Conservation (phyloP, 2,113 vertebrate genomes). For the Oplegnathus fasciatus region DNA sequence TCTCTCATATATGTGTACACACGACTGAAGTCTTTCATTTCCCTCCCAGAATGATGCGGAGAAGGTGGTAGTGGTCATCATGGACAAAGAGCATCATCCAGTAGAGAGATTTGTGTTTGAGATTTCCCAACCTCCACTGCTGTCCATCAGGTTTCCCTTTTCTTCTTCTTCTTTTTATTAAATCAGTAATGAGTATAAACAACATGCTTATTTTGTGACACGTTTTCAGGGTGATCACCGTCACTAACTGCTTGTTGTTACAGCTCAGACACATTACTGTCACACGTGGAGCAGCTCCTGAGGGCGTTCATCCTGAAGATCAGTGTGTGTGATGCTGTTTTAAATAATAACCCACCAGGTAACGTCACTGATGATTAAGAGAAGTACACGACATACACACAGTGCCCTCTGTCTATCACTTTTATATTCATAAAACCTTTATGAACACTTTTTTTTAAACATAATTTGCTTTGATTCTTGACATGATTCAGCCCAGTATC, state of each 20-base stretch:
- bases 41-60: conserved; percentile 94
- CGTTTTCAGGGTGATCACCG: neutral
- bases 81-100: conserved; percentile 98
- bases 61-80: conserved; percentile 97
- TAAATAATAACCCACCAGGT: conserved; percentile 99
- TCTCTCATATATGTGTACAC: neutral
- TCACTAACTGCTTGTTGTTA: conserved; percentile 33
- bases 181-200: neutral
- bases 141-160: conserved; percentile 91
- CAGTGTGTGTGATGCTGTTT: conserved; percentile 95
- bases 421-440: neutral
- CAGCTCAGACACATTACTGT: conserved; percentile 94
- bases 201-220: neutral
- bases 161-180: too few species aligned
- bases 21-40: neutral
- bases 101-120: conserved; percentile 99
- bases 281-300: conserved; percentile 95
- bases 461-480: neutral
- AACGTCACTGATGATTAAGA: conserved; percentile 1
- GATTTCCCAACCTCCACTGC: conserved; percentile 94
- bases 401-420: neutral
- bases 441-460: neutral
- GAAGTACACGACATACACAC: neutral
- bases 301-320: conserved; percentile 98
- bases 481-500: neutral